Base-by-base conservation (phyloP, 2,888 invertebrate genomes). In the Venusia cambrica region DNA sequence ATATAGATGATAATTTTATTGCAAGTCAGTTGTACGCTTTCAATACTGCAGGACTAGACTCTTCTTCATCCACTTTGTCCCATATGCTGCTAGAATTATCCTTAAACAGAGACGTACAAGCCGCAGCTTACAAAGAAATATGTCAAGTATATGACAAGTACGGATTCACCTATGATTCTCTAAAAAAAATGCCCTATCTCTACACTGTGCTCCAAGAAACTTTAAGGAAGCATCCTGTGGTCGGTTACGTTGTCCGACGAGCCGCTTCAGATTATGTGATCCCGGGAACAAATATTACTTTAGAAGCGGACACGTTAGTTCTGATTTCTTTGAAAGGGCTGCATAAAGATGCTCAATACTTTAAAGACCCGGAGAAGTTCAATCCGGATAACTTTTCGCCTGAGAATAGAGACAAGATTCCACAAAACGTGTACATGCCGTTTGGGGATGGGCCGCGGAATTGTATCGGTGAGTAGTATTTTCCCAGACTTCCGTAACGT, bases 11-110 rank as follows among this genome's bases (percentile, higher is more conserved):
- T 13, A 42, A 51, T 2, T 8, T 66, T 5, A 54, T 73, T 21
- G 56, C 63, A 2, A 67, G 65, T 0, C 67, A 70, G 32, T 60
- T 61, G 1, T 55, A 68, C 12, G 44, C 62, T 2, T 69, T 71
- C 38, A 69, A 66, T 34, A 57, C 58, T 1, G 79, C 76, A 5
- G 78, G 79, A 1, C 75, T 73, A 31, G 78, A 77, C 40, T 74
- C 78, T 0, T 74, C 77, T 0, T 66, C 76, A 8, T 60, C 67
- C 0, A 56, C 70, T 1, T 57, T 76, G 41, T 49, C 55, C 0
- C 53, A 48, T 17, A 21, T 59, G 21, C 25, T 55, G 13, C 37
- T 52, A 21, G 55, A 57, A 28, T 38, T 59, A 3, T 51, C 57
- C 5, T 24, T 54, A 29, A 35, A 55, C 33, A 45, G 35, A 8